Evolutionary conservation across 2,888 invertebrate genomes (phyloP), one percentile per base, ranked within the genome.

Genomic region (Melanchra persicariae): DNA sequence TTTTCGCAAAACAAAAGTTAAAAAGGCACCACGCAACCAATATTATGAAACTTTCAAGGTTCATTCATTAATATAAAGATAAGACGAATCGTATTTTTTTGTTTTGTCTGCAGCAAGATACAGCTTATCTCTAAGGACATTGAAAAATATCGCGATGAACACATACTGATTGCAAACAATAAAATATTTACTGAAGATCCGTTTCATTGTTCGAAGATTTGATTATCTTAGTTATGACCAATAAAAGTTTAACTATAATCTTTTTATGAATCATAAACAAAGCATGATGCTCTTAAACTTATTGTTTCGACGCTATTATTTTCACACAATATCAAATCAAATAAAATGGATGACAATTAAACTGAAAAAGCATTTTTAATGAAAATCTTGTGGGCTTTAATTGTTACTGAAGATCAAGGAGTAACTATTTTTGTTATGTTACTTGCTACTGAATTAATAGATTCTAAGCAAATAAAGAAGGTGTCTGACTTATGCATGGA

Each of bases 221-320:
- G 37, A 72, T 55, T 64, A 68, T 74, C 64, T 66, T 71, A 62
- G 45, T 59, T 67, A 76, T 54, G 15, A 73, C 51, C 59, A 62
- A 77, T 74, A 78, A 76, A 77, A 71, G 19, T 63, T 74, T 34
- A 37, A 62, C 24, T 61, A 62, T 52, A 63, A 75, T 52, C 55
- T 10, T 60, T 78, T 64, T 76, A 81, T 81, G 66, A 66, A 59
- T 75, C 55, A 10, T 52, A 63, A 79, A 79, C 47, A 57, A 59
- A 54, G 49, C 22, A 40, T 30, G 30, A 55, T 12, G 45, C 22
- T 52, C 10, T 15, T 19, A 26, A 66, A 59, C n/a, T 26, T 17
- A 59, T 75, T 59, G 54, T 55, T 51, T 30, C 4, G 2, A 55
- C 19, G 17, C 24, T 19, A 26, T 66, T 19, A 51, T 22, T 9